Percentiles rank a stretch among this genome's conserved stretches.
These are phyloP conservation scores for Cydia pomonella DNA, from an alignment of 1,140 invertebrate species.

Conservation along the genomic window DNA sequence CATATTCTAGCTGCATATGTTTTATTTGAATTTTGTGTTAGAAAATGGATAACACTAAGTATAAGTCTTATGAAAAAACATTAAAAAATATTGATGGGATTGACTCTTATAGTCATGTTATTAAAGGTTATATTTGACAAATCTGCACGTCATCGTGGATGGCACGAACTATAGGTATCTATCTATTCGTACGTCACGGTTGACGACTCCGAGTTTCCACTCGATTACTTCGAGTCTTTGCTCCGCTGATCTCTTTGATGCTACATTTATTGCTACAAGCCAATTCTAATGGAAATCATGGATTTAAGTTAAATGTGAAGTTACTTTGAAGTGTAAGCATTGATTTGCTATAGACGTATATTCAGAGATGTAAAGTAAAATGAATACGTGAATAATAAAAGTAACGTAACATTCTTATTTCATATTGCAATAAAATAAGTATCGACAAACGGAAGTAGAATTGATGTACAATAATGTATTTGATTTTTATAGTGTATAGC, in stretches of 20 bases:
- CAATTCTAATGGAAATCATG: constrained; percentile 10
- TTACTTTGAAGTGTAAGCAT: not conserved
- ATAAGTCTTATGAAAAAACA: too few relatives aligned
- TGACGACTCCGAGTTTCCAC: not conserved
- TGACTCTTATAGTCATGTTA: too few relatives aligned
- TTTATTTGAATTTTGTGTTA: too few relatives aligned
- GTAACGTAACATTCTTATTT: not conserved
- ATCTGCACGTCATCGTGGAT: too few relatives aligned
- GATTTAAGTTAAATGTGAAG: constrained; percentile 12
- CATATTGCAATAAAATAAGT: not conserved
- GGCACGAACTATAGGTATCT: too few relatives aligned
- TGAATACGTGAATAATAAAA: too few relatives aligned
- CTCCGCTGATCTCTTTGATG: constrained; percentile 23
- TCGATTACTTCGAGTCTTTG: constrained; percentile 3
- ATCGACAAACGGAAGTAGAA: not conserved
- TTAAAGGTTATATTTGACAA: too few relatives aligned
- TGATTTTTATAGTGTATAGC: too few relatives aligned
- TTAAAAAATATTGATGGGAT: too few relatives aligned
- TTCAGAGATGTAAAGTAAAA: not conserved
- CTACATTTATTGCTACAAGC: constrained; percentile 10
- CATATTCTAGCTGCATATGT: too few relatives aligned
- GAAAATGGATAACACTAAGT: too few relatives aligned
- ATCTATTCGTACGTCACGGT: not conserved
- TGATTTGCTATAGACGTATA: not conserved
- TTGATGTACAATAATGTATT: too few relatives aligned